phyloP scores from a whole-genome alignment of 2,113 vertebrate genomes.

The Arenaria interpres region DNA sequence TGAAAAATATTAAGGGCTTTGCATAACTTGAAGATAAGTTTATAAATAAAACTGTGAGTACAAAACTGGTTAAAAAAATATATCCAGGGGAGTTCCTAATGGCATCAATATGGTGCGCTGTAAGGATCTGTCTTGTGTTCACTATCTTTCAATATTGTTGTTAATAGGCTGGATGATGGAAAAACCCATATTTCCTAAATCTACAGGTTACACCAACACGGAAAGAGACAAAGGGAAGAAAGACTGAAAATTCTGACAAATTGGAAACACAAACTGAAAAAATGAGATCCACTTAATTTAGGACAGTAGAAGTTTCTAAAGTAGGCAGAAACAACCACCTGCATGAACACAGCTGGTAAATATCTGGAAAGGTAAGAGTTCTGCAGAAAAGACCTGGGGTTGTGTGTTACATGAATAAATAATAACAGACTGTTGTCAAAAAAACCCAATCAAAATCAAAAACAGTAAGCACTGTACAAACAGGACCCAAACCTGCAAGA shows the following conservation, averaged over 20 bases:
- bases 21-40: not conserved
- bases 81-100: not conserved
- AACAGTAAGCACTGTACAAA: too few relatives aligned
- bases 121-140: not conserved
- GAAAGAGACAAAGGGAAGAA: not conserved
- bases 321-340: not conserved
- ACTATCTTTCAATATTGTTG: not conserved
- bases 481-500: not conserved
- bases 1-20: not conserved
- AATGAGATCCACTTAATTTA: not conserved
- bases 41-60: not conserved
- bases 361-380: not conserved
- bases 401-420: not conserved
- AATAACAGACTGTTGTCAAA: not conserved
- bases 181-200: not conserved
- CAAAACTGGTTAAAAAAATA: not conserved
- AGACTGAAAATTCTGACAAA: not conserved
- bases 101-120: not conserved
- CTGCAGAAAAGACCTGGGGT: not conserved
- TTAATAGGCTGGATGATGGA: not conserved
- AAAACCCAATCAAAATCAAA: not conserved
- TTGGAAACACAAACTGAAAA: not conserved
- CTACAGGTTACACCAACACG: not conserved
- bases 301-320: not conserved
- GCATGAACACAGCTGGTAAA: not conserved